phyloP scores from a whole-genome alignment of 2,113 vertebrate species.

The Cyanocitta stelleri region DNA sequence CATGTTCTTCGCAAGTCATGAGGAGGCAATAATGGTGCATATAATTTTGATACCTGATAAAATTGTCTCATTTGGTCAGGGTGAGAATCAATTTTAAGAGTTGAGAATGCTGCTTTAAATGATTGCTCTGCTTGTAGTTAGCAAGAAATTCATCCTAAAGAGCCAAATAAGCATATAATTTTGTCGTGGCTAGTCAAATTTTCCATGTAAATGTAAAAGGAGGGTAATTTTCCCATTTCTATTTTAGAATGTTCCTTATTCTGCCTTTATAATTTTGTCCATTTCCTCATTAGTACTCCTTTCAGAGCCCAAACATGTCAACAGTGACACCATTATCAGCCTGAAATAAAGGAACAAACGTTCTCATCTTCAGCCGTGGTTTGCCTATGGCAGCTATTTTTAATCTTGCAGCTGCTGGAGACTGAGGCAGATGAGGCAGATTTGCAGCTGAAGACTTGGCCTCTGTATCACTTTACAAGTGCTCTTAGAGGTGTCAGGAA shows the following conservation, averaged over 20 bases:
- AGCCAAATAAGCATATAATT: constrained; percentile 39
- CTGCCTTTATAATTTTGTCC: constrained; percentile 11
- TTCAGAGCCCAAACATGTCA: constrained; percentile 44
- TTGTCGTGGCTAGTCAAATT: constrained; percentile 28
- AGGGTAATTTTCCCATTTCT: not conserved
- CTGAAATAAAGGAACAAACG: constrained; percentile 13
- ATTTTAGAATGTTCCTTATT: constrained; percentile 31
- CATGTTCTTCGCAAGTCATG: not conserved
- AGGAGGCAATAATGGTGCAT: not conserved
- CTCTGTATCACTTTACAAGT: not conserved
- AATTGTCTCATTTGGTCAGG: not conserved
- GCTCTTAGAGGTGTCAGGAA: not conserved
- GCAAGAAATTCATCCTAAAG: constrained; percentile 5
- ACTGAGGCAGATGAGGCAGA: not conserved
- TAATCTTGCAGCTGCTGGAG: constrained; percentile 35
- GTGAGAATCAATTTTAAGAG: not conserved
- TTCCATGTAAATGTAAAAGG: not conserved
- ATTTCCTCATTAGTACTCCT: constrained; percentile 43
- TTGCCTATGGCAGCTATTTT: constrained; percentile 20
- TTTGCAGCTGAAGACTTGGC: not conserved
- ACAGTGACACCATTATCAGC: constrained; percentile 13
- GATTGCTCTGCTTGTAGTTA: constrained; percentile 35
- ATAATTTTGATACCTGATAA: not conserved
- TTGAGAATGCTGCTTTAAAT: constrained; percentile 22
- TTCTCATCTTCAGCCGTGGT: not conserved